Base-by-base conservation (phyloP, 1,140 invertebrate species). In the Aradophagus sp. region DNA sequence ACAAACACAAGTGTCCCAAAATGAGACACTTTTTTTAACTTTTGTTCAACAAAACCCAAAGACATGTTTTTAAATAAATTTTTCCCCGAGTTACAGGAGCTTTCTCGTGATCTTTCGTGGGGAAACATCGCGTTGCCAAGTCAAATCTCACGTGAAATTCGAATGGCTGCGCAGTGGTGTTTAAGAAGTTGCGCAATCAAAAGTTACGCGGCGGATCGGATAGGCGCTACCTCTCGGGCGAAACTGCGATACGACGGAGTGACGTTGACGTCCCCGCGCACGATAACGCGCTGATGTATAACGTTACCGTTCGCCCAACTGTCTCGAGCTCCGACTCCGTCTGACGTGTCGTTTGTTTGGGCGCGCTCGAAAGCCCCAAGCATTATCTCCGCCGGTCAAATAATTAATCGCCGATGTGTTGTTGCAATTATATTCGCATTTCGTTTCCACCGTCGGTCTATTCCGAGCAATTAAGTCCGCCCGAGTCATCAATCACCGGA, bases 291-390 rank as follows among this genome's bases (percentile, higher is more conserved):
- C 32, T 66, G 44, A 66, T 66, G 35, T 66, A 58, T 56, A 66
- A 56, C 52, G 45, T 66, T 58, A 36, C 52, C n/a, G n/a, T 58
- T 67, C 52, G 35, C 27, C 53, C 44, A 58, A 67, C 45, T 59
- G 52, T 52, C 45, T 38, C 38, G 45, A 58, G 58, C 58, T 42
- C 53, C 45, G 58, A 67, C 53, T 45, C 47, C 45, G 26, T 23
- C 63, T 68, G 65, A 59, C 65, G 41, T 53, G 39, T 61, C 65
- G 55, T 68, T 68, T 68, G 65, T 68, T 68, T 67, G 59, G 47
- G 16, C 32, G 31, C 23, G 50, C 47, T 59, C 31, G 34, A 53
- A 39, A 55, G 4, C 32, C 38, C 26, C 32, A 39, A 12, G 44
- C 45, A 68, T 47, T 47, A 68, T 53, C 48, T 35, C 26, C 45